Percentiles rank a stretch among this genome's conserved stretches.
Conservation (phyloP, 92 coral and sea anemone species). For the Meandrina meandrites region DNA sequence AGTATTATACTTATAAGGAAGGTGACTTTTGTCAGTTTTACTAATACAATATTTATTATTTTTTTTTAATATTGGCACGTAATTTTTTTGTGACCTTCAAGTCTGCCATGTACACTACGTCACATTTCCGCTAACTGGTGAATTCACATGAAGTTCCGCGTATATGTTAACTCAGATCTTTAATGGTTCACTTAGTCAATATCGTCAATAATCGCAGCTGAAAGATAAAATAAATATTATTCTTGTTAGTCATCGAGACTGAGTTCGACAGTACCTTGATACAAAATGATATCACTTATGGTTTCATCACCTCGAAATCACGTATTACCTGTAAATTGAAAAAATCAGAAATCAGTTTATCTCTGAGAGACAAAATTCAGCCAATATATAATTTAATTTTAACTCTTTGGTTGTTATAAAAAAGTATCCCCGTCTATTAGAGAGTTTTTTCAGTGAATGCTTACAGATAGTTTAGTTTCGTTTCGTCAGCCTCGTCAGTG, state of each 20-base stretch:
- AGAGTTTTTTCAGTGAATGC: not conserved
- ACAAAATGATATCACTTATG: not conserved
- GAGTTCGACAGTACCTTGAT: not conserved
- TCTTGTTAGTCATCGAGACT: not conserved
- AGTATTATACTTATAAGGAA: not conserved
- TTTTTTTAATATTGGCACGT: not conserved
- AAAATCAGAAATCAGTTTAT: not conserved
- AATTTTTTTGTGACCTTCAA: no score
- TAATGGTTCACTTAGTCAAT: not conserved
- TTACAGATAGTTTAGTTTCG: not conserved
- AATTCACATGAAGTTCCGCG: not conserved
- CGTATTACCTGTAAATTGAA: not conserved
- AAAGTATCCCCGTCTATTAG: not conserved
- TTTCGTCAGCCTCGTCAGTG: not conserved
- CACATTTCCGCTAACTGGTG: not conserved
- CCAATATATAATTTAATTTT: not conserved
- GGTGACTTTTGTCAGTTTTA: not conserved
- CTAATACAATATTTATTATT: not conserved
- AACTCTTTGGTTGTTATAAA: not conserved
- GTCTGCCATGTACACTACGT: no score
- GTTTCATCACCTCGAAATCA: no score
- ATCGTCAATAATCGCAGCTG: not conserved
- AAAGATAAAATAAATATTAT: not conserved
- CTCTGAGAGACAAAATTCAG: not conserved
- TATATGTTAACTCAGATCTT: not conserved